Conservation (phyloP, 1,140 invertebrate genomes). For the Paraescarpia echinospica region DNA sequence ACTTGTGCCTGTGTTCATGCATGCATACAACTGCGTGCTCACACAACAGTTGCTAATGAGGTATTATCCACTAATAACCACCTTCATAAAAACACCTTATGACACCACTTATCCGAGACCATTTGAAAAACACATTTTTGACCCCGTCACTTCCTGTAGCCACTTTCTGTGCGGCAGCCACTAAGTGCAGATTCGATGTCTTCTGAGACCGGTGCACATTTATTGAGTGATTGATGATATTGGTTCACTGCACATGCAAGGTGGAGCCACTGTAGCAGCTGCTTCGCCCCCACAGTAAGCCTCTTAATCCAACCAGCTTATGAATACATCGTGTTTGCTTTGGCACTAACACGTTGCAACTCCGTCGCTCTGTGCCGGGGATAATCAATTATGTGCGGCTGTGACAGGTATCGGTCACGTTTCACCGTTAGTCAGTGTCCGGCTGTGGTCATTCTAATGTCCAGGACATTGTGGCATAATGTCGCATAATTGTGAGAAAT, state of each 20-base stretch:
- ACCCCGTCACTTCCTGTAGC: not conserved
- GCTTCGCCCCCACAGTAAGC: not conserved
- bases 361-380: not conserved
- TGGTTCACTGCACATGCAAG: too few species aligned
- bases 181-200: not conserved
- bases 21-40: too few species aligned
- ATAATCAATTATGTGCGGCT: not conserved
- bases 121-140: not conserved
- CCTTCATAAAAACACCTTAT: too few species aligned
- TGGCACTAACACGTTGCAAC: not conserved
- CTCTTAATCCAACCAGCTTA: not conserved
- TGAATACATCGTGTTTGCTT: not conserved
- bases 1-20: too few species aligned
- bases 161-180: not conserved
- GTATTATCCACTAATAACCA: too few species aligned
- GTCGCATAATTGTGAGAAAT: not conserved
- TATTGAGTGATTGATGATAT: not conserved
- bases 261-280: not conserved
- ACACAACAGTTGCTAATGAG: too few species aligned
- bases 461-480: not conserved
- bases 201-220: not conserved
- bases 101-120: too few species aligned
- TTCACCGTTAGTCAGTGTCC: not conserved
- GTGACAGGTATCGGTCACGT: not conserved
- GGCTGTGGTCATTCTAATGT: not conserved